Evolutionary conservation across 1,140 invertebrate genomes (phyloP), one percentile per base, ranked within the genome.

Genomic region (Sitodiplosis mosellana): DNA sequence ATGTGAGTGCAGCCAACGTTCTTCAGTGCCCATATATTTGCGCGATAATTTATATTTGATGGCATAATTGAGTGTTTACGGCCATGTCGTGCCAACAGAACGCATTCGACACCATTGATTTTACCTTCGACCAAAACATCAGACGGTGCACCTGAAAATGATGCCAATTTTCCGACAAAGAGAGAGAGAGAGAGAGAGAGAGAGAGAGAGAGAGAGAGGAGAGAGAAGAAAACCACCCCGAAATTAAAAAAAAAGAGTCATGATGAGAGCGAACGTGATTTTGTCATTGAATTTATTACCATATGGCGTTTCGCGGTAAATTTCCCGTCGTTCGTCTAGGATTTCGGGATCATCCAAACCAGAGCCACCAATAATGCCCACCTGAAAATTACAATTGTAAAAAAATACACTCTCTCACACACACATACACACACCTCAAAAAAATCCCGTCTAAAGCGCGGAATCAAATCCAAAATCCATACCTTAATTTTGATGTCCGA

Each of bases 311-410:
- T 68, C 69, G 0, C 89, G 70, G 33, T 57, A 52, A 40, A 72
- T 73, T 55, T 83, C 76, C 14, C 65, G 59, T 14, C 74, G 69
- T 53, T 81, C 73, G 60, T 83, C 71, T 42, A 97, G 69, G 47
- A 94, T 76, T 52, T 85, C 73, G 0, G 87, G 81, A 61, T 94
- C 77, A 56, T 91, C 85, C 18, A 97, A 69, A 1, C 93, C 93
- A 36, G 89, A 86, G 1, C 93, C 93, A 18, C 91, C 90, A 64
- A 98, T 95, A 37, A 98, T 93, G 47, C 90, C 92, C 58, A 98
- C 78, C 87, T 94, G 49, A 11, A 19, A 43, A 38, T n/a, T 27
- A 27, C 27, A 27, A 3, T 10, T 3, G 10, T 27, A 27, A 27
- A 27, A 27, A n/a, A n/a, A n/a, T n/a, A n/a, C n/a, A n/a, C n/a